phyloP scores from a whole-genome alignment of 2,113 vertebrate species.

The Syrmaticus mikado region DNA sequence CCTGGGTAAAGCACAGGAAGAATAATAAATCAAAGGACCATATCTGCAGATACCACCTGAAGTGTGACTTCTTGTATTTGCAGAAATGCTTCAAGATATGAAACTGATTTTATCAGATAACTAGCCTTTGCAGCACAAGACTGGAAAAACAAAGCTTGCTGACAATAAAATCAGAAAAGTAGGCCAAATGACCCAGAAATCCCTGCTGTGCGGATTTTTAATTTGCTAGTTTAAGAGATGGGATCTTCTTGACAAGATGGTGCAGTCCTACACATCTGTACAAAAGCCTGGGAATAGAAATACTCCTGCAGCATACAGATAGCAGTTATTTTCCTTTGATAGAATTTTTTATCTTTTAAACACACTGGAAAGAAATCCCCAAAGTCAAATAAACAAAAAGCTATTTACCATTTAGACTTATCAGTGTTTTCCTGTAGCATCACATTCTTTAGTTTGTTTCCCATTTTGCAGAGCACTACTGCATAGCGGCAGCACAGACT shows the following conservation, averaged over 20 bases:
- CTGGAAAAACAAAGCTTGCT: not conserved
- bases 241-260: not conserved
- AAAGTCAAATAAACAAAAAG: constrained; percentile 52
- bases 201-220: not conserved
- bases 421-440: constrained; percentile 24
- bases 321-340: constrained; percentile 17
- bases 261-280: not conserved
- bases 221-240: constrained; percentile 17
- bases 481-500: not conserved
- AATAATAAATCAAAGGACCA: not conserved
- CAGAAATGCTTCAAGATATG: not conserved
- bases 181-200: not conserved
- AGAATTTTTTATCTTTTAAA: constrained; percentile 23
- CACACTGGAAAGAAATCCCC: constrained; percentile 1
- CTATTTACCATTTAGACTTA: constrained; percentile 37
- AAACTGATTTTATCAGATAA: constrained; percentile 23
- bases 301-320: constrained; percentile 35
- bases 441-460: not conserved
- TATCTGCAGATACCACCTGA: not conserved
- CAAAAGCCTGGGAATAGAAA: not conserved
- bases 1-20: not conserved
- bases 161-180: not conserved
- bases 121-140: not conserved
- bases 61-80: not conserved
- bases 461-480: not conserved